Evolutionary conservation across 2,797 vertebrate genomes (phyloP), one percentile per base, ranked within the genome.

Genomic region (Silurus aristotelis): DNA sequence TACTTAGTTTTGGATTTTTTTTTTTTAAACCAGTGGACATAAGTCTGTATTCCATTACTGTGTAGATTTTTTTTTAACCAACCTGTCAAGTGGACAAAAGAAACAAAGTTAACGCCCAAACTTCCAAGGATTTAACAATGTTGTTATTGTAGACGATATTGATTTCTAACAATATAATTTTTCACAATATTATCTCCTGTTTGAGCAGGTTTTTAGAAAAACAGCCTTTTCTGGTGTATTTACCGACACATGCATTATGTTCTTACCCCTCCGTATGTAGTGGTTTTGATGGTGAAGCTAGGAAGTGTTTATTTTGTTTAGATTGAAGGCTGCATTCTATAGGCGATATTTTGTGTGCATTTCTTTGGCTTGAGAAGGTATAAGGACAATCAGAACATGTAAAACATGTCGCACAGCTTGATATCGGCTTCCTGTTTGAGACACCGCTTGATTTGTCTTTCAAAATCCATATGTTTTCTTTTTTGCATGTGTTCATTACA

Each of bases 311-410:
- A 13, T 58, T 20, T 58, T 58, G 9, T 60, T 27, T 38, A 25
- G 17, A 31, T 76, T 76, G 9, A 56, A 60, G 55, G 19, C 5
- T 19, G 1, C 25, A 38, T 60, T 77, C 55, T 19, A 13, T 38
- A 13, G 27, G 15, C 27, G 0, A 58, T 58, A 17, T 31, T 9
- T 9, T 90, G 81, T 61, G 79, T 88, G 85, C 86, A 90, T 52
- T 89, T 80, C 83, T 76, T 83, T 89, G 66, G 60, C 61, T 83
- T 78, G 19, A 72, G 77, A 92, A 93, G 93, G 93, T 27, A 31
- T 27, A 31, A 19, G 73, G 52, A 58, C 9, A 77, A 77, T 56
- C n/a, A 27, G 17, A 58, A 56, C 15, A 10, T 56, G 25, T 76
- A 58, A 48, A 56, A 56, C 3, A 1, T 56, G 25, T 19, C 73